Base-by-base conservation (phyloP, 2,797 vertebrate species). In the Manis javanica region DNA sequence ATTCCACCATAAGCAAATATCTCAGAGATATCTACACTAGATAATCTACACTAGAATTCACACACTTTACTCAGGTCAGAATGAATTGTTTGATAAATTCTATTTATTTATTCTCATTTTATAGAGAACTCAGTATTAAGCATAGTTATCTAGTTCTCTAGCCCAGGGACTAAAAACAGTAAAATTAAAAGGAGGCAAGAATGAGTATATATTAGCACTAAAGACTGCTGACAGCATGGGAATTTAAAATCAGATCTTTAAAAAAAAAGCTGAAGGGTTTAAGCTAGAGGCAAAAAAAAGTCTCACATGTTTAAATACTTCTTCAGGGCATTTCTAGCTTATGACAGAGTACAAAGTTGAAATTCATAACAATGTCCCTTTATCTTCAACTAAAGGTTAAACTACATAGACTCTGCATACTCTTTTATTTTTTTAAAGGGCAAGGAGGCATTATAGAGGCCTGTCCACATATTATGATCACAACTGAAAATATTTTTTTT, bases 41-140 rank as follows among this genome's bases (percentile, higher is more conserved):
- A 46, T 46, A 46, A 46, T 84, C 71, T 68, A 81, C 46, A 84
- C 42, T 46, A 84, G 91, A 86, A 91, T 78, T 72, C 18, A 82
- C 24, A 49, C 10, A 92, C 55, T 82, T 85, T n/a, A 77, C 59
- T 94, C 37, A 79, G 64, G 84, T 86, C 69, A 91, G 49, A 96
- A 75, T 9, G 53, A 96, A 0, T 83, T 83, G 71, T 42, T 39
- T 88, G n/a, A 96, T 34, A 46, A 12, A 49, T 37, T 91, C 57
- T 51, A 94, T 66, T 90, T 23, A 81, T 66, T 90, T 23, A 81
- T 5, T 51, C 31, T 90, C 51, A 69, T 77, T 88, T 90, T 75
- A 74, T 21, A 90, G 39, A 96, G 23, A 95, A 84, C 37, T 96
- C 51, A 53, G 5, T 34, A n/a, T 75, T 74, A 86, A 59, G 26